Evolutionary conservation across 2,888 invertebrate species (phyloP).

Genomic region (Trilocha varians): DNA sequence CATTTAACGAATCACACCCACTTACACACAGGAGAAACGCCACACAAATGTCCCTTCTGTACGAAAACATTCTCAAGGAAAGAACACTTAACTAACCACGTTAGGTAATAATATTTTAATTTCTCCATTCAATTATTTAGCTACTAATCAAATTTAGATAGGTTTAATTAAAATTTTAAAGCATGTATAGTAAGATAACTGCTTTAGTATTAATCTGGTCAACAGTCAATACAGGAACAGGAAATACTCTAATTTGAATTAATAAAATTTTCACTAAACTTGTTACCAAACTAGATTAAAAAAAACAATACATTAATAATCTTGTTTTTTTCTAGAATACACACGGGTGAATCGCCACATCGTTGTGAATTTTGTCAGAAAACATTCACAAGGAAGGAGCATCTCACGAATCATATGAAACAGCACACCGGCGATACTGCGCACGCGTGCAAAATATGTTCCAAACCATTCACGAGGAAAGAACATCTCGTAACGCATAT

Average conservation of each 20-base stretch:
- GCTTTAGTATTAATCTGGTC: too few relatives aligned
- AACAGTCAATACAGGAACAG: too few relatives aligned
- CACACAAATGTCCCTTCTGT: conserved; percentile 82
- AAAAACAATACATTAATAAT: conserved; percentile 4
- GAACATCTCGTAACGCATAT: conserved; percentile 84
- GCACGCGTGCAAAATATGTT: conserved; percentile 81
- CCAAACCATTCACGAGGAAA: conserved; percentile 82
- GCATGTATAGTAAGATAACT: too few relatives aligned
- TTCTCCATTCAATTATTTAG: too few relatives aligned
- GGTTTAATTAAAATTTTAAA: too few relatives aligned
- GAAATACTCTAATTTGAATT: too few relatives aligned
- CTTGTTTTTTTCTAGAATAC: conserved; percentile 45
- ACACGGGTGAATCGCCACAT: conserved; percentile 82
- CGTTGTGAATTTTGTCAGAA: conserved; percentile 82
- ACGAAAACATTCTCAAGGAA: conserved; percentile 82
- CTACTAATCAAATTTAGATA: too few relatives aligned
- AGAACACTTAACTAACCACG: conserved; percentile 81
- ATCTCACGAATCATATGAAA: conserved; percentile 77
- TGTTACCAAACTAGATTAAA: conserved; percentile 4
- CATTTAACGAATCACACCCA: conserved; percentile 90
- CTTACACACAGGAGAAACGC: conserved; percentile 81
- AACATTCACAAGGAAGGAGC: conserved; percentile 82
- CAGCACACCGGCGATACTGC: conserved; percentile 82
- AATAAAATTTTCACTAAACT: too few relatives aligned
- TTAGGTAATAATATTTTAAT: too few relatives aligned